These are phyloP conservation scores for Aleiodes leptofemur DNA, from an alignment of 2,888 invertebrate species.

Conservation along the genomic window DNA sequence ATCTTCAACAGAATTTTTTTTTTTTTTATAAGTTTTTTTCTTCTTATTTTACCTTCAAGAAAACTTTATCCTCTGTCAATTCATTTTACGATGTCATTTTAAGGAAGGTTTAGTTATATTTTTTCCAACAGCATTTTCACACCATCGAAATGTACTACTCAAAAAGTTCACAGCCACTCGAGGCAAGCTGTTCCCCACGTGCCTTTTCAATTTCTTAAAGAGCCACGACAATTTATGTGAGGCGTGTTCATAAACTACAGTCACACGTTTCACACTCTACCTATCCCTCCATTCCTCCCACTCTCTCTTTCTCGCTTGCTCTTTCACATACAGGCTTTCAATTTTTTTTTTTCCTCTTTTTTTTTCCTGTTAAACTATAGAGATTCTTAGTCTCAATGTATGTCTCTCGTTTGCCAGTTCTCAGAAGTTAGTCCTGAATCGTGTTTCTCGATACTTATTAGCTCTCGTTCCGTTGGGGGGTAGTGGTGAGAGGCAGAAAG, in stretches of 20 bases:
- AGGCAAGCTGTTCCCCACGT: conserved; percentile 73
- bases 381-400: conserved; percentile 17
- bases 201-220: conserved; percentile 76
- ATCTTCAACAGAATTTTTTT: neutral
- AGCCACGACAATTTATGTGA: conserved; percentile 76
- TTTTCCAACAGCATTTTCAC: conserved; percentile 40
- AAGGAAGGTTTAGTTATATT: conserved; percentile 45
- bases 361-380: conserved; percentile 38
- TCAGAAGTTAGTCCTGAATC: conserved; percentile 69
- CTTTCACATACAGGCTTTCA: neutral
- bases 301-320: neutral
- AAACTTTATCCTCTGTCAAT: conserved; percentile 22
- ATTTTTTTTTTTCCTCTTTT: no score
- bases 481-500: no score
- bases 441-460: conserved; percentile 73
- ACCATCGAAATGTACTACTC: conserved; percentile 55
- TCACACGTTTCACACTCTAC: conserved; percentile 56
- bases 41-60: neutral
- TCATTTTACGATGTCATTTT: conserved; percentile 19
- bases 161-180: conserved; percentile 73
- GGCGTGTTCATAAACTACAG: conserved; percentile 74
- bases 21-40: neutral
- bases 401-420: conserved; percentile 57
- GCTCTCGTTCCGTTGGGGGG: conserved; percentile 59
- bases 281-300: conserved; percentile 20